A percentile compares a stretch with the other conserved stretches of the same genome.
Evolutionary conservation across 1,140 invertebrate genomes (phyloP).

Genomic region (Carcinoscorpius rotundicauda): DNA sequence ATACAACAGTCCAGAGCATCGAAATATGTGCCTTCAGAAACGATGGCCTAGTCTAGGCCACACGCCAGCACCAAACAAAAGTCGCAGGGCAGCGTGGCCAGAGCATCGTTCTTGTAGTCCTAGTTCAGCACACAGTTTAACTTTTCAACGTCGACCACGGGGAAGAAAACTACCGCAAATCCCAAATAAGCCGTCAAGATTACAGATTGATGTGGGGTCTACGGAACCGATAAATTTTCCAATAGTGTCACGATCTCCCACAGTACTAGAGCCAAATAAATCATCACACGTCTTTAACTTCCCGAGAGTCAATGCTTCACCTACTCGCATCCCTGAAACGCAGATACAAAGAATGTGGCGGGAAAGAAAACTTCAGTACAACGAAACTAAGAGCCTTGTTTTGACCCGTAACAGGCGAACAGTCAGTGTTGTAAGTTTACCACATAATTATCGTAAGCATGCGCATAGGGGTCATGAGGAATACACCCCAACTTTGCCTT

Average conservation of each 20-base stretch:
- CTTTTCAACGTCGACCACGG: slow-evolving; percentile 46
- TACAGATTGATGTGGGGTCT: slow-evolving; percentile 44
- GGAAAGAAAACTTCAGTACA: slow-evolving; percentile 5
- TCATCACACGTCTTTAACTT: slow-evolving; percentile 61
- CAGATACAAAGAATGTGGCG: slow-evolving; percentile 22
- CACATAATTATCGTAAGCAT: no score
- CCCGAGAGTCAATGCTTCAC: slow-evolving; percentile 80
- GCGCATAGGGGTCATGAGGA: slow-evolving; percentile 1
- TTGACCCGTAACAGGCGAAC: slow-evolving; percentile 18
- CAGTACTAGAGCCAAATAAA: slow-evolving; percentile 25
- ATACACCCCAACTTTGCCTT: slow-evolving; percentile 1
- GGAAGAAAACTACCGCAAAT: slow-evolving; percentile 69
- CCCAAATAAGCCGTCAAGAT: slow-evolving; percentile 69
- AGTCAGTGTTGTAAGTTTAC: slow-evolving; percentile 1
- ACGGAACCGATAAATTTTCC: slow-evolving; percentile 27
- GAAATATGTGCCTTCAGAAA: slow-evolving; percentile 32
- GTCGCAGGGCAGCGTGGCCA: slow-evolving; percentile 38
- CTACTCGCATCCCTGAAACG: slow-evolving; percentile 49
- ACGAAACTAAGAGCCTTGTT: no score
- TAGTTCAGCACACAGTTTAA: slow-evolving; percentile 23
- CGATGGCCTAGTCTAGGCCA: slow-evolving; percentile 54
- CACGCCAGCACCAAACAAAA: slow-evolving; percentile 27
- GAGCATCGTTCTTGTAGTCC: slow-evolving; percentile 38
- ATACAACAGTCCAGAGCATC: slow-evolving; percentile 23
- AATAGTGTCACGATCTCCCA: slow-evolving; percentile 32